Evolutionary conservation across 2,113 vertebrate genomes (phyloP).

Genomic region (Eira barbara): DNA sequence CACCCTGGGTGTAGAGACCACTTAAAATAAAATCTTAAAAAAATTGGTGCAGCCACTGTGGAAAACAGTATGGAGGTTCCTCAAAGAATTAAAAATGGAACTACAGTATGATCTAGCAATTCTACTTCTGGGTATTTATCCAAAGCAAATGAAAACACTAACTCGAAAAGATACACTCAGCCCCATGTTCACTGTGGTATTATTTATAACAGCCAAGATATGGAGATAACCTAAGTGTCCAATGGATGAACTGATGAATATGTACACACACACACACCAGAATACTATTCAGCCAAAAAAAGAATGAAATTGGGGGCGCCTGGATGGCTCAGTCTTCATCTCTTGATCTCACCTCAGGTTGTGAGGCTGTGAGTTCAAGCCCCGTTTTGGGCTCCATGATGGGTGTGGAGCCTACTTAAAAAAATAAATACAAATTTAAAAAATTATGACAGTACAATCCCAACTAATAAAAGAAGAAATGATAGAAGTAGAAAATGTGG

Average conservation of each 20-base stretch:
- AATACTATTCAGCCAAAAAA: neutral
- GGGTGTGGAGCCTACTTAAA: neutral
- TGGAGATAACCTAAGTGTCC: neutral
- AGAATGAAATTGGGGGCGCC: neutral
- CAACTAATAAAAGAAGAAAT: neutral
- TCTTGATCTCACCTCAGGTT: neutral
- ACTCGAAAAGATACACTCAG: neutral
- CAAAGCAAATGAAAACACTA: neutral
- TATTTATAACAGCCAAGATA: neutral
- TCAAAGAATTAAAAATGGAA: neutral
- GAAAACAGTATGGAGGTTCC: neutral
- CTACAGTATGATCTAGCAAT: neutral
- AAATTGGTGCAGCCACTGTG: neutral
- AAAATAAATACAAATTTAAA: neutral
- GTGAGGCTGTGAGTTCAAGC: neutral
- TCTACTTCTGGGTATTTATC: neutral
- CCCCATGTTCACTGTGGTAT: neutral
- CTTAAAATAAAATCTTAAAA: neutral
- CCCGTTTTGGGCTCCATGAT: neutral
- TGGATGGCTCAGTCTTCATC: neutral
- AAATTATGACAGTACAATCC: neutral
- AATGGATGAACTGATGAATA: neutral
- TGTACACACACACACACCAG: neutral
- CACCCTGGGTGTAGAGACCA: neutral
- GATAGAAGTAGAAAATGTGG: neutral